phyloP scores from a whole-genome alignment of 1,140 invertebrate species.

The Augochlora pura region DNA sequence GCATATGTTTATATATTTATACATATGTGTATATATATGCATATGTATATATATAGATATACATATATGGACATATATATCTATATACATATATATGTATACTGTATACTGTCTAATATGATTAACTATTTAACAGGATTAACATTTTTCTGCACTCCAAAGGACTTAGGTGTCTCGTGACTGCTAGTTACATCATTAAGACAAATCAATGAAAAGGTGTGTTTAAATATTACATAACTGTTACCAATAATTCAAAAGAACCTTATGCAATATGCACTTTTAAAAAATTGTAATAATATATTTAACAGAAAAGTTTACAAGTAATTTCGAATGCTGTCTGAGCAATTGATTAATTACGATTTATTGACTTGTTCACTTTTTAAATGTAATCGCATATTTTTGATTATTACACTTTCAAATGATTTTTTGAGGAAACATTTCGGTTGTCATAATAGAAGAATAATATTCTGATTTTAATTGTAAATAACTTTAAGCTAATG shows the following conservation, averaged over 20 bases:
- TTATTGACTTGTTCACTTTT: conserved; percentile 46
- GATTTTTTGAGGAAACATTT: conserved; percentile 35
- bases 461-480: conserved; percentile 53
- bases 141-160: conserved; percentile 56
- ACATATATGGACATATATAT: conserved; percentile 67
- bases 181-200: conserved; percentile 50
- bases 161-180: conserved; percentile 56
- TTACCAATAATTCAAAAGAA: conserved; percentile 42
- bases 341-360: conserved; percentile 25
- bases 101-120: conserved; percentile 58
- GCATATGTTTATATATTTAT: conserved; percentile 69
- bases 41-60: conserved; percentile 78
- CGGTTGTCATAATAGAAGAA: conserved; percentile 37
- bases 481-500: conserved; percentile 48
- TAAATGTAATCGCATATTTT: conserved; percentile 45
- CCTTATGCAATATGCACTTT: conserved; percentile 49
- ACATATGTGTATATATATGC: conserved; percentile 66
- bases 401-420: conserved; percentile 25
- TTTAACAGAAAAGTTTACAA: conserved; percentile 28
- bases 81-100: conserved; percentile 69
- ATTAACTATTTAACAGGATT: conserved; percentile 63
- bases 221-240: conserved; percentile 54
- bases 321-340: conserved; percentile 31
- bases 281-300: conserved; percentile 40
- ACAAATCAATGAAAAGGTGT: conserved; percentile 49